Evolutionary conservation across 2,797 vertebrate species (phyloP).

Genomic region (Loris lydekkerianus): DNA sequence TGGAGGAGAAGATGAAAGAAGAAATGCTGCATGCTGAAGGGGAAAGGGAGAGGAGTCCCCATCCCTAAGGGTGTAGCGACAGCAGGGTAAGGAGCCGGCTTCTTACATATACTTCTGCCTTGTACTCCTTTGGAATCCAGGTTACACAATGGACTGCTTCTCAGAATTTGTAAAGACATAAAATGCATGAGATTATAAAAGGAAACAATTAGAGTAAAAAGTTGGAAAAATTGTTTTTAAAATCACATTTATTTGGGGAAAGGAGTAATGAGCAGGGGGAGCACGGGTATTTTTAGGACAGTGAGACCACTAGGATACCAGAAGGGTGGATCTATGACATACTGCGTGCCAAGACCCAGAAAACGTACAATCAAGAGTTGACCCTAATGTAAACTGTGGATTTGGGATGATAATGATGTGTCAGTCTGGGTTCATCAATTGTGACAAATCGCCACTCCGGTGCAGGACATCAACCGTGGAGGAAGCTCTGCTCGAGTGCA

Average conservation of each 20-base stretch:
- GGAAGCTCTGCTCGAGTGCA: background rate
- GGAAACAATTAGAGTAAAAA: background rate
- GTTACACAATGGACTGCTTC: background rate
- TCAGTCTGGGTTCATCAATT: background rate
- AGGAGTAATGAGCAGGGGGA: background rate
- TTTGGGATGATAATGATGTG: background rate
- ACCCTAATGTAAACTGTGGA: background rate
- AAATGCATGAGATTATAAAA: background rate
- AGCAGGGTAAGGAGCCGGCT: background rate
- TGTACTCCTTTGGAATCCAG: background rate
- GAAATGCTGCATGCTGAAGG: background rate
- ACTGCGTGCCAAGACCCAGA: background rate
- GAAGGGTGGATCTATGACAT: background rate
- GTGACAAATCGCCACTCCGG: background rate
- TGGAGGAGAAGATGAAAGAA: background rate
- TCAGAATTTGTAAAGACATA: constrained; percentile 7
- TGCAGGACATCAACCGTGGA: too few species aligned
- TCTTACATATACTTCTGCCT: background rate
- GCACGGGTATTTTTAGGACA: background rate
- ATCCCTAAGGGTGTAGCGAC: too few species aligned
- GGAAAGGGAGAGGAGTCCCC: background rate
- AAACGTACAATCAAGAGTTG: background rate
- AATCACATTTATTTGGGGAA: background rate
- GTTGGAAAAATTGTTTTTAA: background rate
- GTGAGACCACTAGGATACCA: background rate